phyloP scores from a whole-genome alignment of 2,797 vertebrate species.

The Danio choprae region DNA sequence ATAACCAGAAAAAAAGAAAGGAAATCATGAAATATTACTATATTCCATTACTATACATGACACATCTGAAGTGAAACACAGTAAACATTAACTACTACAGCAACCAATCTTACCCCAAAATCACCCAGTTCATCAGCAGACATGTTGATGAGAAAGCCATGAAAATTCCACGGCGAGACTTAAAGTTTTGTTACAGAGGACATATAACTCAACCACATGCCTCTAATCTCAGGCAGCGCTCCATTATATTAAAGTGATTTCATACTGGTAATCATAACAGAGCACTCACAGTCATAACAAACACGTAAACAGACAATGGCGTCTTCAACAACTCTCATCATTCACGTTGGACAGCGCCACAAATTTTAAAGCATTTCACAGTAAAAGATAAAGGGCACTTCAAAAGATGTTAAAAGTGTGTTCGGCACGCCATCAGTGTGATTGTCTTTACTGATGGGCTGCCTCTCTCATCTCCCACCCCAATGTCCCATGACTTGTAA shows the following conservation, averaged over 20 bases:
- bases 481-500: conserved; percentile 73
- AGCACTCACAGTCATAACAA: conserved; percentile 53
- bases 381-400: conserved; percentile 72
- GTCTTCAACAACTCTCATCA: conserved; percentile 47
- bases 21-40: too few relatives aligned
- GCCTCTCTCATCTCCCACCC: conserved; percentile 63
- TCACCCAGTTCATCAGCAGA: conserved; percentile 54
- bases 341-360: conserved; percentile 61
- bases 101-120: conserved; percentile 56
- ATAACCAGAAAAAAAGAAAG: too few relatives aligned
- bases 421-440: conserved; percentile 64
- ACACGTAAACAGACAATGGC: conserved; percentile 56
- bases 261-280: conserved; percentile 58
- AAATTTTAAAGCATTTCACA: conserved; percentile 69
- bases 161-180: conserved; percentile 60
- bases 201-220: conserved; percentile 59
- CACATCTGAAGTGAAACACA: conserved; percentile 47
- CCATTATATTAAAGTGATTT: conserved; percentile 62
- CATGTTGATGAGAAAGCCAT: conserved; percentile 53
- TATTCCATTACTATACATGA: too few relatives aligned
- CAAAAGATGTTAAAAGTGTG: conserved; percentile 74
- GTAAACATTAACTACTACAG: conserved; percentile 55
- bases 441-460: conserved; percentile 62
- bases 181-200: conserved; percentile 60
- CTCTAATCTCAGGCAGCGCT: conserved; percentile 59